These are phyloP conservation scores for Lepidochrysops patricia DNA, from an alignment of 2,888 invertebrate genomes.

Conservation along the genomic window DNA sequence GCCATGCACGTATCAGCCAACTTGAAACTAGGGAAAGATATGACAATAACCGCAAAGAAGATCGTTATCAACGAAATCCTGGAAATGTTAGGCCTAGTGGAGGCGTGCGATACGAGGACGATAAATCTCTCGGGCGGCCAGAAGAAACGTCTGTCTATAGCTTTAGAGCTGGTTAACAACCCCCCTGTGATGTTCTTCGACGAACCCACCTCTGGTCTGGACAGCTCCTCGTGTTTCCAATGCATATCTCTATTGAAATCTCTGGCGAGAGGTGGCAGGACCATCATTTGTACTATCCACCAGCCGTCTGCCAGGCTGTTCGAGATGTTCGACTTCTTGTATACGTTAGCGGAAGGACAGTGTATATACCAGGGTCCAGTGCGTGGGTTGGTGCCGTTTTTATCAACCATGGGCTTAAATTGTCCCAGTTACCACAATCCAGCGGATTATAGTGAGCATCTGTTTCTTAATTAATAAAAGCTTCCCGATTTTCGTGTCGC, in stretches of 20 bases:
- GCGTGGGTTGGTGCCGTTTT: constrained; percentile 88
- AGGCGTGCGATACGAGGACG: constrained; percentile 86
- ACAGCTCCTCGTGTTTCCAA: constrained; percentile 95
- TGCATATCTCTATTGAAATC: constrained; percentile 91
- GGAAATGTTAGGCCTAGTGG: constrained; percentile 86
- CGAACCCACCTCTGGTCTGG: constrained; percentile 94
- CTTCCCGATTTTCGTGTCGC: no score
- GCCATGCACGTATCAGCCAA: constrained; percentile 96
- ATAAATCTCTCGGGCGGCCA: constrained; percentile 92
- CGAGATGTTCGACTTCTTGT: constrained; percentile 96
- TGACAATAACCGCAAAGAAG: constrained; percentile 81
- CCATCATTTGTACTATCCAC: constrained; percentile 96
- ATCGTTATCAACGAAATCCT: constrained; percentile 89
- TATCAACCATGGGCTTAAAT: constrained; percentile 87
- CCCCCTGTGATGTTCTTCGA: constrained; percentile 98
- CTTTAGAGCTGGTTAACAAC: constrained; percentile 94
- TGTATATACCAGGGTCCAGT: constrained; percentile 94
- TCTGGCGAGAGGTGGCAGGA: constrained; percentile 89
- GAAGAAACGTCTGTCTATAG: constrained; percentile 91
- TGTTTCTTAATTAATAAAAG: no score
- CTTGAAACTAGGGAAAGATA: constrained; percentile 89
- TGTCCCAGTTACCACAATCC: constrained; percentile 98
- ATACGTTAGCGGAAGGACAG: constrained; percentile 93
- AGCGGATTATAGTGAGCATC: constrained; percentile 89
- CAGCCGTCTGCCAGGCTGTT: constrained; percentile 96